A percentile compares a stretch with the other conserved stretches of the same genome.
Conservation (phyloP, 2,113 vertebrate species). For the Rhadina sibilatrix region DNA sequence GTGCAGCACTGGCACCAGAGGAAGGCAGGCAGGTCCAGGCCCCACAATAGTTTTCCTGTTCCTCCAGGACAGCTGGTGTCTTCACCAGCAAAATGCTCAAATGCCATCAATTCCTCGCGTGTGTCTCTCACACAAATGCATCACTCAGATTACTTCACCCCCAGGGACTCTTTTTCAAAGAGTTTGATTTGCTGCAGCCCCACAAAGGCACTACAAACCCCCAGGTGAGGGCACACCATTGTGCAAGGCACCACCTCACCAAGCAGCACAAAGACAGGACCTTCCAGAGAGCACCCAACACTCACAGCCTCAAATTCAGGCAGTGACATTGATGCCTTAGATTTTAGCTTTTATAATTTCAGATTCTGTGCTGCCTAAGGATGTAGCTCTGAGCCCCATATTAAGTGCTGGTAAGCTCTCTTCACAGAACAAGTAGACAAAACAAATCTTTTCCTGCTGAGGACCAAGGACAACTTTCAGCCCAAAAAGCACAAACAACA, state of each 20-base stretch:
- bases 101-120: not conserved
- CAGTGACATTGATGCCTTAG: not conserved
- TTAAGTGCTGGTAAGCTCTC: no score
- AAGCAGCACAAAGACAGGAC: not conserved
- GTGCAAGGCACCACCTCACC: not conserved
- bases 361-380: no score
- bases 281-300: not conserved
- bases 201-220: not conserved
- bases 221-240: not conserved
- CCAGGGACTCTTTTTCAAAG: not conserved
- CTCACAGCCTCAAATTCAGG: not conserved
- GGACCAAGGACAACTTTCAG: no score
- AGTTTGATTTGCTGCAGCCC: not conserved
- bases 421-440: no score
- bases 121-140: not conserved
- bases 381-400: no score
- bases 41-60: constrained; percentile 11
- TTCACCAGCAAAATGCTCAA: not conserved
- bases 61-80: not conserved
- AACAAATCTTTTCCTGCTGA: no score
- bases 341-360: no score
- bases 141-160: not conserved
- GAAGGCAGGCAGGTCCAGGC: not conserved
- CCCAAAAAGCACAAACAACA: no score
- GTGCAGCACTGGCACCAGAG: not conserved